Percentiles rank a stretch among this genome's conserved stretches.
These are phyloP conservation scores for Trissolcus basalis DNA, from an alignment of 1,140 invertebrate genomes.

Conservation along the genomic window DNA sequence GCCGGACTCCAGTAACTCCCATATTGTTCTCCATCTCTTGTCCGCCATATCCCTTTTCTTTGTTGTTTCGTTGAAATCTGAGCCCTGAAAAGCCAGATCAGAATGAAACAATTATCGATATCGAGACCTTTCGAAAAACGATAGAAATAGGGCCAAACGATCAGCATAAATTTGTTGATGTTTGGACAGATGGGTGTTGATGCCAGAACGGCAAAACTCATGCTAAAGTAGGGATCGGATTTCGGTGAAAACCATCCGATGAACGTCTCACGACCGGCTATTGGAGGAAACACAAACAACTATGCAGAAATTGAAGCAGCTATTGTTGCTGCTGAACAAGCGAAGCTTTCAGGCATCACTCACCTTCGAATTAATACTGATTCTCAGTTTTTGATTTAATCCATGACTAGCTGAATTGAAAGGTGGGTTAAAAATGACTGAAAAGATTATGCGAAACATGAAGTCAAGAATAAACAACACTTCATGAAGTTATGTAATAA, in stretches of 20 bases:
- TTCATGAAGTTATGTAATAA: neutral
- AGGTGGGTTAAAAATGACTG: slow-evolving; percentile 5
- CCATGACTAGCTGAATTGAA: neutral
- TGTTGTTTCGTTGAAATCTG: too few relatives aligned
- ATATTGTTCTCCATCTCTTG: too few relatives aligned
- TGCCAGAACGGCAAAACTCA: neutral
- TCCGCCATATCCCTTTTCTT: too few relatives aligned
- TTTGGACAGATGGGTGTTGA: slow-evolving; percentile 8
- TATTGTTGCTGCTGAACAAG: neutral
- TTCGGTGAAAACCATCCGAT: slow-evolving; percentile 7
- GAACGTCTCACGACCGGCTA: slow-evolving; percentile 2
- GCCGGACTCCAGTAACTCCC: neutral
- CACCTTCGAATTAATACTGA: slow-evolving; percentile 4
- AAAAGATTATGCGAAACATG: neutral
- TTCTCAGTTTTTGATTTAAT: slow-evolving; percentile 6
- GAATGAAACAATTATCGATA: too few relatives aligned
- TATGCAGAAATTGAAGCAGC: slow-evolving; percentile 15
- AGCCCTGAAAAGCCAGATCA: too few relatives aligned
- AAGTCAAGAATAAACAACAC: neutral
- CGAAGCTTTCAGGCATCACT: neutral
- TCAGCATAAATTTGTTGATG: neutral
- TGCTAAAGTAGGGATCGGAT: slow-evolving; percentile 7
- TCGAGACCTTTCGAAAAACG: too few relatives aligned
- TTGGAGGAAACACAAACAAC: neutral
- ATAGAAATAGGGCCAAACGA: too few relatives aligned